phyloP scores from a whole-genome alignment of 2,888 invertebrate genomes.

The Eupithecia centaureata region DNA sequence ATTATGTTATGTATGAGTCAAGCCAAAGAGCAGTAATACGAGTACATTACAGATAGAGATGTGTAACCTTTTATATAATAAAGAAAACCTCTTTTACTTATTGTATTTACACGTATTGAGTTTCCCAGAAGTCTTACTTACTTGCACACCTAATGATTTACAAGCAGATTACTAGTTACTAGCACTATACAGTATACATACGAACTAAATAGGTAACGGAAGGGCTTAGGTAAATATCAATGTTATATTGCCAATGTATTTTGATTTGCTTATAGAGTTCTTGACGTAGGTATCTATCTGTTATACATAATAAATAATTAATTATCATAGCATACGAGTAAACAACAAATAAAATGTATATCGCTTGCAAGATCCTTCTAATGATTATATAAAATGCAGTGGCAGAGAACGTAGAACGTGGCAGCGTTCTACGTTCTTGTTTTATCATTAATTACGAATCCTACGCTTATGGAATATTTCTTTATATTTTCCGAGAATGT shows the following conservation, averaged over 20 bases:
- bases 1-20: constrained; percentile 9
- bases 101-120: not conserved
- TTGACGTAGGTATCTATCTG: no score
- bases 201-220: not conserved
- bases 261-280: not conserved
- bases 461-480: constrained; percentile 20
- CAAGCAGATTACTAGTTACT: not conserved
- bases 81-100: not conserved
- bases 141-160: not conserved
- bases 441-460: constrained; percentile 7
- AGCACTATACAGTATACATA: no score
- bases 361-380: not conserved
- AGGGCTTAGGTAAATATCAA: not conserved
- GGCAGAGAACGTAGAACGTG: no score
- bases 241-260: not conserved
- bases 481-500: constrained; percentile 1
- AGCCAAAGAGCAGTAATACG: not conserved
- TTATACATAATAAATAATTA: no score
- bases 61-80: not conserved
- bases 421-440: not conserved
- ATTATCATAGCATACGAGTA: not conserved
- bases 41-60: not conserved
- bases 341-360: not conserved
- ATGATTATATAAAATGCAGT: not conserved
- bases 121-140: not conserved